Base-by-base conservation (phyloP, 2,888 invertebrate species). In the Macrophya annulata region DNA sequence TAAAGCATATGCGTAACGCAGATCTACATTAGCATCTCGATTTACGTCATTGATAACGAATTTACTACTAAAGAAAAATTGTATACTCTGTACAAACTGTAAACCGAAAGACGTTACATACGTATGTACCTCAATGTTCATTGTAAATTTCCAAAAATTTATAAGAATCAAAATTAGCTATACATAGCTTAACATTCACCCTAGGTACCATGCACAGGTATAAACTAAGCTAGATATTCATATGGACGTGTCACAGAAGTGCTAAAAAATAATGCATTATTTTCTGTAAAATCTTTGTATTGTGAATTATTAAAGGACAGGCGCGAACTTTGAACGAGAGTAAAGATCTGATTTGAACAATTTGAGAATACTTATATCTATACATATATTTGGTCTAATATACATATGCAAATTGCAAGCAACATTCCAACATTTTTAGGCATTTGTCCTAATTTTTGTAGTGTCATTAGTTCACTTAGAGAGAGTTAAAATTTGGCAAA, bases 1-100 rank as follows among this genome's bases (percentile, higher is more conserved):
- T 71, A 71, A 4, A 71, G 40, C 12, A 71, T n/a, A n/a, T 8
- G 37, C 8, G 71, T 40, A 71, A 37, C n/a, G 9, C 71, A 17
- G n/a, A 2, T 62, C 21, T 1, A 71, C 9, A 31, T 71, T 71
- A 40, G 71, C 74, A 45, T 74, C 45, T 74, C 17, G 21, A 74
- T 74, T 21, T 45, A 45, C 45, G 74, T 74, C 74, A 74, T n/a
- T 74, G 74, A 74, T 71, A 71, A n/a, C 71, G 40, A n/a, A 71
- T 40, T 37, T 17, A 71, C 40, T 40, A 40, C 40, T 71, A 17
- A n/a, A 17, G 17, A 74, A 45, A 1, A 74, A 43, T 45, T 10
- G 25, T 45, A 12, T 68, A 17, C 37, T 37, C 37, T 68, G 37
- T 17, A 68, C 17, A 17, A 68, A 74, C 45, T 74, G 74, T 45